These are phyloP conservation scores for Aphis craccivora DNA, from an alignment of 1,140 invertebrate species.

Conservation along the genomic window DNA sequence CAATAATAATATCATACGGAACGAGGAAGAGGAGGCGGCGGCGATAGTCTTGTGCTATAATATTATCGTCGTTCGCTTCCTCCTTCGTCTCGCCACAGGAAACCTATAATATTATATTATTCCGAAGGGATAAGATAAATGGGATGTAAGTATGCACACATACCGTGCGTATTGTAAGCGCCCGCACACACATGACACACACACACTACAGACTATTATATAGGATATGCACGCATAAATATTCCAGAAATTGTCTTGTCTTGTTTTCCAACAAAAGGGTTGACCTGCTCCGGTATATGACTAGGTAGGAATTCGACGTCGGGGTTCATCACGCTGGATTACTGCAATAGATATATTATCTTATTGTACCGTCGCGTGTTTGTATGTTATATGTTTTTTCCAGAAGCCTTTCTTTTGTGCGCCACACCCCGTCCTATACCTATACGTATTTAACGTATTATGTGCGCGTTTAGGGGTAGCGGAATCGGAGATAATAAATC, in stretches of 20 bases:
- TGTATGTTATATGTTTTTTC: conserved; percentile 37
- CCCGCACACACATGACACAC: neutral
- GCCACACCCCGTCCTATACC: neutral
- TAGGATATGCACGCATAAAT: neutral
- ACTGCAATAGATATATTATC: conserved; percentile 10
- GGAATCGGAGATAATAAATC: conserved; percentile 42
- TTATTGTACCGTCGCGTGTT: neutral
- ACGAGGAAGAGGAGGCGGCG: conserved; percentile 15
- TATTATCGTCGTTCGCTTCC: neutral
- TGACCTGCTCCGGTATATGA: conserved; percentile 40
- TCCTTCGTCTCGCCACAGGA: conserved; percentile 38
- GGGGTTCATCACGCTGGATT: conserved; percentile 42
- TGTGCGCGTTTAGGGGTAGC: conserved; percentile 22
- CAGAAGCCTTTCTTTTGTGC: conserved; percentile 56
- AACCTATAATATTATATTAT: conserved; percentile 27
- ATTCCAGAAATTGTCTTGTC: neutral
- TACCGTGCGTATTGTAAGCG: neutral
- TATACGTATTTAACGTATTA: neutral
- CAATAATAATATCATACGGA: neutral
- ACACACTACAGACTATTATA: neutral
- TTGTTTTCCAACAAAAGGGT: conserved; percentile 52
- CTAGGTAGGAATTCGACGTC: conserved; percentile 10
- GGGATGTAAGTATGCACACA: conserved; percentile 15
- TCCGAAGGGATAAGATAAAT: conserved; percentile 29
- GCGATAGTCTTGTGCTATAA: neutral